Evolutionary conservation across 1,140 invertebrate genomes (phyloP), one percentile per base, ranked within the genome.

Genomic region (Scylla paramamosain): DNA sequence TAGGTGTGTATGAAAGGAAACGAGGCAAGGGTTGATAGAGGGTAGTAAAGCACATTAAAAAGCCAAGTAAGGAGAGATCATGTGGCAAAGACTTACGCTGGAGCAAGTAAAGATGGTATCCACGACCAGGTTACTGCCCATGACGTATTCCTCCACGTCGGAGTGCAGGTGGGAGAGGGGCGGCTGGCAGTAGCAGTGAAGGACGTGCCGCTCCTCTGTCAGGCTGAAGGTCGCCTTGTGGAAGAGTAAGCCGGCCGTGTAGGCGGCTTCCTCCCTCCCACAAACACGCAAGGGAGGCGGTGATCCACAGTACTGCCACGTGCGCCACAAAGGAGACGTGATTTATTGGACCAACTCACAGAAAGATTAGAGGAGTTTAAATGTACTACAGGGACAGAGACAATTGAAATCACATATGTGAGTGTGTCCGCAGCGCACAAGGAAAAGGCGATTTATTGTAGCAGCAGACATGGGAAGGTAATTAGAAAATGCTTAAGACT

Each of bases 221-320:
- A 95, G 45, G 29, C 77, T 92, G 84, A 95, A 95, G 7, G 94
- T 95, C n/a, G 91, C 82, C 84, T 92, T 95, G 94, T 95, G n/a
- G 91, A 95, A 95, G 91, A 95, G 84, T 91, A 67, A 95, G 86
- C 91, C 94, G 31, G 94, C 94, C 3, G 94, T 88, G 94, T 95
- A 95, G 48, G 94, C 91, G 16, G 83, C 29, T 20, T 95, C 94
- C 28, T 95, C 94, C 32, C 90, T 29, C 0, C 84, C 86, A 77
- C 94, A 95, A 8, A 95, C 94, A 20, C 88, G 94, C n/a, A 95
- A 10, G 16, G 94, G 32, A 45, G 94, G 84, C 28, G 91, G 83
- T 25, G 94, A 46, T 25, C 94, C 91, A 32, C 94, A 95, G 84
- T 29, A 93, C 91, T 95, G 91, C 82, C 0, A 59, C 52, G 83